These are phyloP conservation scores for Bombus waltoni DNA, from an alignment of 1,140 invertebrate species.

Conservation along the genomic window DNA sequence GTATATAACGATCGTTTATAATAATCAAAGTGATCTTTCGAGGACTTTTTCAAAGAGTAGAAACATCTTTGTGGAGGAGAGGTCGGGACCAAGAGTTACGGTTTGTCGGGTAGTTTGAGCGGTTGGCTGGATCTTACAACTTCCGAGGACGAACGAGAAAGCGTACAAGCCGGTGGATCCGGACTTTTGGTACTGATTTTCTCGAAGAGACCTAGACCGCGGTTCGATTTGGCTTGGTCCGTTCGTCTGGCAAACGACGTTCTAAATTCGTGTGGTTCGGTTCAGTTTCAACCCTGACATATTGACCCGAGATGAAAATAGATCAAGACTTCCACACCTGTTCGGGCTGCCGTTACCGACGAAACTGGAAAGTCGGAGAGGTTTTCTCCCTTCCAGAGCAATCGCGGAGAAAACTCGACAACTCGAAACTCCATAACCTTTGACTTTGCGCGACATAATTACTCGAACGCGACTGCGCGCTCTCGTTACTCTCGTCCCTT, in stretches of 20 bases:
- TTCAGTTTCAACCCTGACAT: slow-evolving; percentile 67
- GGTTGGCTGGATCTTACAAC: background rate
- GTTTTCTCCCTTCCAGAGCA: background rate
- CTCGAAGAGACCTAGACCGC: slow-evolving; percentile 33
- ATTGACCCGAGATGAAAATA: slow-evolving; percentile 68
- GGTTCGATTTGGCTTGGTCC: slow-evolving; percentile 44
- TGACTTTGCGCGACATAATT: background rate
- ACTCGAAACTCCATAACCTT: background rate
- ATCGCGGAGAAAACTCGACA: accelerated
- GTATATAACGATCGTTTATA: too few relatives aligned
- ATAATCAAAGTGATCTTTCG: too few relatives aligned
- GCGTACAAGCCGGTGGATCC: background rate
- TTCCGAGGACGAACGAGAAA: background rate
- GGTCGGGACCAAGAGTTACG: background rate
- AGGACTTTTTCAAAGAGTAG: background rate
- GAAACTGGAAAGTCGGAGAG: slow-evolving; percentile 17
- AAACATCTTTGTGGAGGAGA: background rate
- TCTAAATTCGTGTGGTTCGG: slow-evolving; percentile 61
- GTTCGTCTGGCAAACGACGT: slow-evolving; percentile 44
- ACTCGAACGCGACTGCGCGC: background rate
- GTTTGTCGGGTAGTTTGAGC: background rate
- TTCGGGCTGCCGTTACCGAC: background rate
- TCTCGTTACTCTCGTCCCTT: background rate
- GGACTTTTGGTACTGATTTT: background rate
- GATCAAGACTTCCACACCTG: slow-evolving; percentile 42